A percentile compares a stretch with the other conserved stretches of the same genome.
phyloP scores from a whole-genome alignment of 2,113 vertebrate genomes.

The Lampris megalopsis region DNA sequence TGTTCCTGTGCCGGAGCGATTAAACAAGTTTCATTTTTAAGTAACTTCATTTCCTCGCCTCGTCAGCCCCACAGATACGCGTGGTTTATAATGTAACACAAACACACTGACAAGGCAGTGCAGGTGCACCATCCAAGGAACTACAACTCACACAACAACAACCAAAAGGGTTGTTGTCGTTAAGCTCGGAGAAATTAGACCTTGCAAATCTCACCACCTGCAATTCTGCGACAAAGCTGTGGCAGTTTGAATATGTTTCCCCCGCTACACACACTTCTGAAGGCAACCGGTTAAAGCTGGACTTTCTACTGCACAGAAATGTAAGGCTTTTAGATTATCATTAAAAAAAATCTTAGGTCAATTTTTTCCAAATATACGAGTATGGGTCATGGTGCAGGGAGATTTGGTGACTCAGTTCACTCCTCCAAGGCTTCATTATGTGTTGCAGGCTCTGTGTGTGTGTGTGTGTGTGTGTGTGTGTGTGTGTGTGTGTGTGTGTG shows the following conservation, averaged over 20 bases:
- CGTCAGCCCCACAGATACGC: background rate
- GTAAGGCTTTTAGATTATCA: background rate
- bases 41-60: background rate
- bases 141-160: slow-evolving; percentile 5
- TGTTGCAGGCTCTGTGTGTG: background rate
- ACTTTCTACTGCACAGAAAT: background rate
- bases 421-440: too few species aligned
- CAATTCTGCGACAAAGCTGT: background rate
- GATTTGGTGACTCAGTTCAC: too few species aligned
- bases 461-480: background rate
- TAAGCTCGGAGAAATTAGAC: background rate
- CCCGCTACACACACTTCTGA: background rate
- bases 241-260: slow-evolving; percentile 25
- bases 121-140: background rate
- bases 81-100: background rate
- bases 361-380: too few species aligned
- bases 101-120: background rate
- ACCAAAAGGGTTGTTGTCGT: slow-evolving; percentile 24
- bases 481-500: too few species aligned
- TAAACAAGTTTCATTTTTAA: slow-evolving; percentile 2
- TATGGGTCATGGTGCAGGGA: too few species aligned
- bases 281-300: background rate
- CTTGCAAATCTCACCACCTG: slow-evolving; percentile 28
- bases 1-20: background rate
- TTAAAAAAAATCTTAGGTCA: background rate